Evolutionary conservation across 2,113 vertebrate species (phyloP).

Genomic region (Cheirogaleus medius): DNA sequence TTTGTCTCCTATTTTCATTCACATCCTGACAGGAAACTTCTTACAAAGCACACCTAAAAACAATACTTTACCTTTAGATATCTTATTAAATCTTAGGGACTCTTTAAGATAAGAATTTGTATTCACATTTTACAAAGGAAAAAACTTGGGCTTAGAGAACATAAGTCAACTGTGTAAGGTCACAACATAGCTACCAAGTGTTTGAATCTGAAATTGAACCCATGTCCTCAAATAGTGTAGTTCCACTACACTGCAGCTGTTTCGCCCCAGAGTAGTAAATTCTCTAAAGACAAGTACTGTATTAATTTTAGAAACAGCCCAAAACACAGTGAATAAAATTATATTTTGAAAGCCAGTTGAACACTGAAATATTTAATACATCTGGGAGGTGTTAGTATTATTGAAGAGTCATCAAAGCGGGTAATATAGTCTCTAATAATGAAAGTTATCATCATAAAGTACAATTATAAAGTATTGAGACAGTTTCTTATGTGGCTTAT

Average conservation of each 20-base stretch:
- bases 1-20: background rate
- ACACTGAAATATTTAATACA: background rate
- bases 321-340: slow-evolving; percentile 6
- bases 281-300: background rate
- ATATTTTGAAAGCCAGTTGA: slow-evolving; percentile 10
- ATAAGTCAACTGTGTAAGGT: background rate
- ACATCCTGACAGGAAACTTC: background rate
- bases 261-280: background rate
- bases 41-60: background rate
- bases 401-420: background rate
- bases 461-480: background rate
- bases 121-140: background rate
- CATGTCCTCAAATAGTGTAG: background rate
- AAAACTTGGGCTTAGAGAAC: background rate
- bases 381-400: background rate
- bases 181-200: background rate
- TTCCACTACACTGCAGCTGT: background rate
- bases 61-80: background rate
- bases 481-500: background rate
- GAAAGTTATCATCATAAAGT: background rate
- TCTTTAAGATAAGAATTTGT: background rate
- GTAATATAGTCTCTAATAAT: background rate
- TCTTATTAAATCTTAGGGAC: background rate
- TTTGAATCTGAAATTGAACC: background rate
- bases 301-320: slow-evolving; percentile 5